Base-by-base conservation (phyloP, 1,140 invertebrate genomes). In the Fopius arisanus region DNA sequence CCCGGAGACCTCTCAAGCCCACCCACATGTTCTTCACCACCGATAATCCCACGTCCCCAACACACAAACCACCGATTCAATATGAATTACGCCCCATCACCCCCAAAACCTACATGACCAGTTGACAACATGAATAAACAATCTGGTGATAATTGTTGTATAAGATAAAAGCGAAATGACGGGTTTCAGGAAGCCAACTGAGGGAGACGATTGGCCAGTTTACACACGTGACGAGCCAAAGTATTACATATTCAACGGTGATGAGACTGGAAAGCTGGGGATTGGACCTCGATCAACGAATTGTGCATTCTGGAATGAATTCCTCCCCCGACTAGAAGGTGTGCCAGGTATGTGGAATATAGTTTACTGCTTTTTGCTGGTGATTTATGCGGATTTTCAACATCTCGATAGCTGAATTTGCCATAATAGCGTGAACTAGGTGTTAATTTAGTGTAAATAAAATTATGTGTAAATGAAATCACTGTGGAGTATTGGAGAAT, bases 251-350 rank as follows among this genome's bases (percentile, higher is more conserved):
- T 94, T 97, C 83, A 94, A 96, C 76, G 93, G 95, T 0, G 93
- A 95, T 78, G 90, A 91, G 16, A 89, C 86, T 59, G 93, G 91
- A 28, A 88, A 62, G 28, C 26, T 91, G 10, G 94, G 94, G 2
- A 92, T 92, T 75, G 96, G 96, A 67, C 96, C 96, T 1, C 88
- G 96, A 59, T 92, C 95, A 54, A 93, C 94, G 41, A 91, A 95
- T 21, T 98, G 97, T 83, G 95, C 96, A 51, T 98, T 98, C 88
- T 98, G 97, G 97, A 97, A 97, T 81, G 92, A 96, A 72, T 97
- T 98, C 86, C 90, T 98, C 81, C 96, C 96, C 59, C 92, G 93
- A 85, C 91, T 96, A 73, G 91, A 91, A 84, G 92, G 92, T 87
- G 89, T 91, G 87, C 89, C 92, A 90, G 92, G 92, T 93, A 89